These are phyloP conservation scores for Terebella lapidaria DNA, from an alignment of 2,888 invertebrate species.

Conservation along the genomic window DNA sequence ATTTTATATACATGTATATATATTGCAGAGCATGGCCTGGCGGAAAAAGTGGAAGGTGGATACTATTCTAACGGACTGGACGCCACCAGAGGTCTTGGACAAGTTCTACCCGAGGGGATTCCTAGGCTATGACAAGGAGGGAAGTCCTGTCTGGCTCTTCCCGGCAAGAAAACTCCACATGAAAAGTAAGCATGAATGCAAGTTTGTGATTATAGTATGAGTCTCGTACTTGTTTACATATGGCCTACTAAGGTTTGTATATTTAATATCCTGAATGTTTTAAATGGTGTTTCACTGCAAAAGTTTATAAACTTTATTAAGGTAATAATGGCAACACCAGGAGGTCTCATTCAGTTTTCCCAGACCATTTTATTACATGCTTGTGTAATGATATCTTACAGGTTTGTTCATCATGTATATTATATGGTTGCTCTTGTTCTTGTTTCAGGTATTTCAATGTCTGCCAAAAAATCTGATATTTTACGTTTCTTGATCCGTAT, in stretches of 20 bases:
- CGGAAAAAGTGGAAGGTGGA: constrained; percentile 12
- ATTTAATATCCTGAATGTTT: not conserved
- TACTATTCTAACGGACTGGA: constrained; percentile 22
- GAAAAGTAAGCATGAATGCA: constrained; percentile 34
- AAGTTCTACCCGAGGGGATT: constrained; percentile 75
- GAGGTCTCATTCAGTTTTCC: no score
- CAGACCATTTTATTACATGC: no score
- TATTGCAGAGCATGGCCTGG: constrained; percentile 16
- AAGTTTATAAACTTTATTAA: no score
- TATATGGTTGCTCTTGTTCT: no score
- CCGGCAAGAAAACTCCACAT: constrained; percentile 78
- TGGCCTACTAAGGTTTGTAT: no score
- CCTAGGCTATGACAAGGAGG: constrained; percentile 59
- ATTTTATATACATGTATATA: constrained; percentile 1
- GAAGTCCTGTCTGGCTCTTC: constrained; percentile 67
- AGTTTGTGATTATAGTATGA: no score
- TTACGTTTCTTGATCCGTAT: constrained; percentile 5
- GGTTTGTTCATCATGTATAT: no score
- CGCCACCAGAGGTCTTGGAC: constrained; percentile 55
- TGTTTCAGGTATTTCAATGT: constrained; percentile 10
- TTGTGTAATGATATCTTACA: no score
- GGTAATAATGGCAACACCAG: no score
- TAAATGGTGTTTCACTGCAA: not conserved
- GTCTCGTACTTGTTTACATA: no score
- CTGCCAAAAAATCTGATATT: constrained; percentile 15